Conservation (phyloP, 2,113 vertebrate species). For the Rhinolophus sinicus region DNA sequence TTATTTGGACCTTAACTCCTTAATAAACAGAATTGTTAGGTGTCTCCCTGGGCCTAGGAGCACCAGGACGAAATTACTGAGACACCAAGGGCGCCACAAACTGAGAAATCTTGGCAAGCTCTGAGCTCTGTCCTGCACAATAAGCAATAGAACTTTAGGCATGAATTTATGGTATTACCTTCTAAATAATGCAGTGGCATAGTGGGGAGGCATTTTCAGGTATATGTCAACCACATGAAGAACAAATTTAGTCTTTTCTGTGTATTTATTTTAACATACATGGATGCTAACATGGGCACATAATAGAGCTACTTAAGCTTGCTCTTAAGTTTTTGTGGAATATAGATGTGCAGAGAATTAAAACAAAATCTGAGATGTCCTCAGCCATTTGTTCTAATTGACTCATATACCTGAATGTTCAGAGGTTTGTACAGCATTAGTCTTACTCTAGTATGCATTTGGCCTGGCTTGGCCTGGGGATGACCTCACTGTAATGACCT, state of each 20-base stretch:
- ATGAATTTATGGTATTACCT: not conserved
- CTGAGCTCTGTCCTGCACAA: not conserved
- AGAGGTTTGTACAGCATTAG: not conserved
- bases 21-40: not conserved
- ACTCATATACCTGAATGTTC: not conserved
- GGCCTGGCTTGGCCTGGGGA: too few species aligned
- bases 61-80: not conserved
- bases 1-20: not conserved
- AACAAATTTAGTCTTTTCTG: not conserved
- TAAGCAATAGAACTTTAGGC: not conserved
- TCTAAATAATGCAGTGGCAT: not conserved
- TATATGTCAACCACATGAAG: not conserved
- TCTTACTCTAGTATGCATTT: not conserved
- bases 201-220: not conserved
- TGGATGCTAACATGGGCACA: too few species aligned
- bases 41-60: not conserved
- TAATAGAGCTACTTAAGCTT: not conserved
- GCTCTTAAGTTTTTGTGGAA: not conserved
- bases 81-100: not conserved
- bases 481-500: too few species aligned
- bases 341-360: not conserved
- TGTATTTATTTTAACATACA: not conserved
- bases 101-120: not conserved
- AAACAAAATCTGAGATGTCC: constrained; percentile 17
- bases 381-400: not conserved